Conservation (phyloP, 2,888 invertebrate species). For the Digitonthophagus gazella region DNA sequence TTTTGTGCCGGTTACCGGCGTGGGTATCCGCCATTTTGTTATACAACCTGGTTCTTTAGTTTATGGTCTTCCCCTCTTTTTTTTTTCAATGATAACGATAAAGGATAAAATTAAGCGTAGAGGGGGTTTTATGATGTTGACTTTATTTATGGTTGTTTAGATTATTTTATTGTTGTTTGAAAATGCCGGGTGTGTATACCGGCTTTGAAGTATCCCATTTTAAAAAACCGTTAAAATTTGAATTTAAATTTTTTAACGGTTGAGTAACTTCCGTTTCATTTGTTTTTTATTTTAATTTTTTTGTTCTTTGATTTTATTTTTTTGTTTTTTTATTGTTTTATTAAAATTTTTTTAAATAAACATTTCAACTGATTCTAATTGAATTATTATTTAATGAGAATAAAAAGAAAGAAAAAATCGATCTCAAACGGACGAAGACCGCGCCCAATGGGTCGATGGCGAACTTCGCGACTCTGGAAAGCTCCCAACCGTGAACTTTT, state of each 20-base stretch:
- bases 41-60: neutral
- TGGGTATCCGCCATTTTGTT: slow-evolving; percentile 21
- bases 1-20: no score
- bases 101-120: no score
- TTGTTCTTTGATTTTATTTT: no score
- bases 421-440: neutral
- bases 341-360: no score
- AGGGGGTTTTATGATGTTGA: no score
- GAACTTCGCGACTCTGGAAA: neutral
- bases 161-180: neutral
- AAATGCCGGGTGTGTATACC: neutral
- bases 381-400: no score
- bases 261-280: neutral
- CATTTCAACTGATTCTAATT: no score
- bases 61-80: neutral
- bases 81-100: neutral
- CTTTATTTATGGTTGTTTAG: no score
- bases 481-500: slow-evolving; percentile 21
- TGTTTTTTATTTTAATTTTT: neutral
- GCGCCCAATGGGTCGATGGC: neutral
- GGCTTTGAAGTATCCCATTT: no score
- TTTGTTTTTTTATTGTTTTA: no score
- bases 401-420: no score
- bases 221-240: neutral
- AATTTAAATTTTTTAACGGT: neutral